These are phyloP conservation scores for Rhabdophis nuchalis DNA, from an alignment of 2,797 vertebrate genomes.

Conservation along the genomic window DNA sequence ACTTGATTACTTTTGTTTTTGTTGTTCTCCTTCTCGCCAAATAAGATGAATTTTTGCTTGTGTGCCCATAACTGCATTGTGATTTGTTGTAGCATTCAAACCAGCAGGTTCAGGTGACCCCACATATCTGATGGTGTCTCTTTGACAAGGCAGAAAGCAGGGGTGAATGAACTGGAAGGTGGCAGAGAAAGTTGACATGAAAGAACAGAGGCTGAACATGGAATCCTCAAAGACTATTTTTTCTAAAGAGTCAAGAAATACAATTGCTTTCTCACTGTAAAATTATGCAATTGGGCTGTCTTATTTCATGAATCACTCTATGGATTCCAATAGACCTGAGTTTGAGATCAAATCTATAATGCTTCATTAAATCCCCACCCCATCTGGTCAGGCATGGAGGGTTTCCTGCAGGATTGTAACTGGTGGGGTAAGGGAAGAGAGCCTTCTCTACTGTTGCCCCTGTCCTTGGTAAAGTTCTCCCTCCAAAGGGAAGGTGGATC, in stretches of 20 bases:
- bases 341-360: too few relatives aligned
- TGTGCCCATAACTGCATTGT: not conserved
- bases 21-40: not conserved
- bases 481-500: not conserved
- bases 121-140: not conserved
- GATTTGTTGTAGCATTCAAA: not conserved
- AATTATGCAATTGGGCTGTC: too few relatives aligned
- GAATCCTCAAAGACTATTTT: not conserved
- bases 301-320: not conserved
- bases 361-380: too few relatives aligned
- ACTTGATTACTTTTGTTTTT: not conserved
- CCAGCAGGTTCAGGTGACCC: not conserved
- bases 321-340: not conserved
- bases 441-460: too few relatives aligned
- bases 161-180: not conserved
- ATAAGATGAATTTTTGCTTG: not conserved
- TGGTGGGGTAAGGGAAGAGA: too few relatives aligned
- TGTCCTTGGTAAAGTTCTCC: not conserved
- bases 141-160: not conserved
- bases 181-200: not conserved
- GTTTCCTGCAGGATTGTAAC: too few relatives aligned
- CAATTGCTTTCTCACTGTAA: not conserved
- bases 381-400: too few relatives aligned
- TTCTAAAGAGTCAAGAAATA: not conserved
- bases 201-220: not conserved